Base-by-base conservation (phyloP, 2,113 vertebrate genomes). In the Saimiri boliviensis region DNA sequence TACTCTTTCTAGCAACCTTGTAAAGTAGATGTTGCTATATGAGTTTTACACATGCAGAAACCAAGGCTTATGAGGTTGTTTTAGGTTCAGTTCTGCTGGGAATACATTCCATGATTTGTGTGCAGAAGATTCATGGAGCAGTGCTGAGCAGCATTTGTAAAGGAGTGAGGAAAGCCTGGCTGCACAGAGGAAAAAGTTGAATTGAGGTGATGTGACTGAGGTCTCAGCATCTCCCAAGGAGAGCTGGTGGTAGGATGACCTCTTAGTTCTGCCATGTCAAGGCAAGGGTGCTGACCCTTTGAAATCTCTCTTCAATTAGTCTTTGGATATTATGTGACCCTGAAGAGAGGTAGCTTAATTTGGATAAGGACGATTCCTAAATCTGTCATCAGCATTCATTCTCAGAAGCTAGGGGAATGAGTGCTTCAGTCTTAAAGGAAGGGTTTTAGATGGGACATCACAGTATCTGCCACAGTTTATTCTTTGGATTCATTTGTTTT, bases 31-130 rank as follows among this genome's bases (percentile, higher is more conserved):
- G 25, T 52, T 85, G 74, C 45, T 79, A 3, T 68, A 10, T 63
- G 74, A 94, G 45, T 83, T 90, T 86, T 92, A 60, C 27, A 92
- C 52, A 58, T 89, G 89, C 21, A 84, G 60, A 89, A 89, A 74
- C 63, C 40, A 91, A 66, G n/a, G 32, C 27, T 91, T n/a, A 21
- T 60, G 32, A 88, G 79, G 16, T 56, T 93, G 11, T 71, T 19
- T 58, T 63, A 42, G 21, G n/a, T 37, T 45, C 47, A 30, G 1
- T 80, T 68, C 20, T 17, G 6, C 25, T 47, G 47, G 49, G 54
- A 84, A 80, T 52, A 11, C 11, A 71, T 56, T 77, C 42, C 82
- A 27, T 91, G 27, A 54, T 74, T 54, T 60, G 35, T 60, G 14
- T 68, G 37, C 35, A 35, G 35, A 85, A 56, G 52, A n/a, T 79